Percentiles rank a stretch among this genome's conserved stretches.
These are phyloP conservation scores for Geotrupes spiniger DNA, from an alignment of 2,888 invertebrate genomes.

Conservation along the genomic window DNA sequence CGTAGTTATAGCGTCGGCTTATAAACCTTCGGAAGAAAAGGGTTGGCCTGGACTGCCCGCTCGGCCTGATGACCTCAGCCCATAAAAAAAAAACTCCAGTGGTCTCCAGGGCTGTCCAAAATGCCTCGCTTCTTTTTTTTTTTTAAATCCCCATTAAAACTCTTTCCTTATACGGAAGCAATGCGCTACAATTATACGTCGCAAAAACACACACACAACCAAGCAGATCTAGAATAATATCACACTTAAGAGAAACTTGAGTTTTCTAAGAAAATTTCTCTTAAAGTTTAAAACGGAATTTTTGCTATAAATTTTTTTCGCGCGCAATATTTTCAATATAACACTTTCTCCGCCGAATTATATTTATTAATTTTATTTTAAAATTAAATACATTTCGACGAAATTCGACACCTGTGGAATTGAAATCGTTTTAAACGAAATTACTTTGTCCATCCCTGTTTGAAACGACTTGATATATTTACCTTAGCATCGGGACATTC, in stretches of 20 bases:
- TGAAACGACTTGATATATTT: conserved; percentile 9
- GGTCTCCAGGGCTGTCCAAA: conserved; percentile 4
- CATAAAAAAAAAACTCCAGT: conserved; percentile 6
- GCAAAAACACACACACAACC: conserved; percentile 4
- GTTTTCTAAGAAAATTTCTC: conserved; percentile 22
- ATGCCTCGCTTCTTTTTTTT: too few species aligned
- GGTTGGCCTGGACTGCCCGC: conserved; percentile 4
- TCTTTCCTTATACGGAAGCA: neutral
- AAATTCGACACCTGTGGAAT: too few species aligned
- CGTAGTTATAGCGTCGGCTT: neutral
- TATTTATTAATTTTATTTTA: too few species aligned
- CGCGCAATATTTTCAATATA: too few species aligned
- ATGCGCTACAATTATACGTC: neutral
- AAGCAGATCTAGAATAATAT: conserved; percentile 2
- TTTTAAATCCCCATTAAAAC: neutral
- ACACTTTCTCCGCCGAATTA: too few species aligned
- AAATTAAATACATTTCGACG: too few species aligned
- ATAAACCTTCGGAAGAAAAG: conserved; percentile 1
- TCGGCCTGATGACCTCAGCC: neutral
- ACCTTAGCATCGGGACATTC: conserved; percentile 22
- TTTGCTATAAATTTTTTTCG: conserved; percentile 7
- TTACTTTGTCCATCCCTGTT: conserved; percentile 29
- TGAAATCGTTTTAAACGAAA: too few species aligned
- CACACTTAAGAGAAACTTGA: conserved; percentile 16
- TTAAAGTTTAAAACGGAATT: conserved; percentile 16